Evolutionary conservation across 2,888 invertebrate species (phyloP).

Genomic region (Drosophila mercatorum): DNA sequence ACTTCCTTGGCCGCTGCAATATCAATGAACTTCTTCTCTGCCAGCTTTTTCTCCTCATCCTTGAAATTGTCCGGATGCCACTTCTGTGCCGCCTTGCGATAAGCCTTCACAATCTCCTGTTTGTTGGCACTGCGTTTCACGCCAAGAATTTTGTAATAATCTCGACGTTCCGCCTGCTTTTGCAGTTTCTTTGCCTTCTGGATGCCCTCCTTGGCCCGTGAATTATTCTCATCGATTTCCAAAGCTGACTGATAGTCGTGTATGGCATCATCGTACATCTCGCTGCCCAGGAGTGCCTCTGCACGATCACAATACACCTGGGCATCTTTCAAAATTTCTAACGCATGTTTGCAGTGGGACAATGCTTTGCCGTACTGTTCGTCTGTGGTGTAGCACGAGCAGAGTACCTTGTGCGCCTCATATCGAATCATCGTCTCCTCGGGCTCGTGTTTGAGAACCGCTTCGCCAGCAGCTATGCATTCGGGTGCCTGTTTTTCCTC

Average conservation of each 20-base stretch:
- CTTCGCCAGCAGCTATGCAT: slow-evolving; percentile 89
- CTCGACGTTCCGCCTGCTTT: slow-evolving; percentile 95
- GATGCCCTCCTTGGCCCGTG: slow-evolving; percentile 95
- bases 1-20: slow-evolving; percentile 99
- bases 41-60: slow-evolving; percentile 95
- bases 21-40: slow-evolving; percentile 99
- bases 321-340: slow-evolving; percentile 90
- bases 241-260: slow-evolving; percentile 94
- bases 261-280: slow-evolving; percentile 97
- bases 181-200: slow-evolving; percentile 95
- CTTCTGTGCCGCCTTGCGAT: slow-evolving; percentile 97
- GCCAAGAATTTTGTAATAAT: slow-evolving; percentile 95
- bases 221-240: slow-evolving; percentile 91
- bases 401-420: slow-evolving; percentile 91
- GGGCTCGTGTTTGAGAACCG: slow-evolving; percentile 89
- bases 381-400: slow-evolving; percentile 90
- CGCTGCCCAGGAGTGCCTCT: slow-evolving; percentile 94
- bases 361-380: slow-evolving; percentile 91
- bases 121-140: slow-evolving; percentile 96
- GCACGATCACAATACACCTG: slow-evolving; percentile 94
- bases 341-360: slow-evolving; percentile 90
- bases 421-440: slow-evolving; percentile 89
- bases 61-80: slow-evolving; percentile 99
- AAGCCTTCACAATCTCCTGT: slow-evolving; percentile 97
- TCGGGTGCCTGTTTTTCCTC: slow-evolving; percentile 88